Evolutionary conservation across 2,797 vertebrate genomes (phyloP).

Genomic region (Oreonectes daqikongensis): DNA sequence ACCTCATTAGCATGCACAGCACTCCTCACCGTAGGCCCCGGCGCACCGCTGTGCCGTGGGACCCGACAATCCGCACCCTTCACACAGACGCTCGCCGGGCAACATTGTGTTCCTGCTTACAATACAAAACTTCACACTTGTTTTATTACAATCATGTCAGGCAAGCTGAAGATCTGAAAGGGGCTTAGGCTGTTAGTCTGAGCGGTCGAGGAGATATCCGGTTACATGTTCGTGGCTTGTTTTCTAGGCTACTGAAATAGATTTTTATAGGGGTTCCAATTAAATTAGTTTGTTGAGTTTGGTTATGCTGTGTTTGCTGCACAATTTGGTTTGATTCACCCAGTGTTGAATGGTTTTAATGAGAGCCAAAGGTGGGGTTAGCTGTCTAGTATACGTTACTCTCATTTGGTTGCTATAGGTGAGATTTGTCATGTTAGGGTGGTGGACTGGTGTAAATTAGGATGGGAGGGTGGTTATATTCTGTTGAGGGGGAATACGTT

Average conservation of each 20-base stretch:
- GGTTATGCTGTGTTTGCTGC: not conserved
- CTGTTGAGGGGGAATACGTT: constrained; percentile 8
- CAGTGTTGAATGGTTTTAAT: not conserved
- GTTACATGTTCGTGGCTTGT: constrained; percentile 59
- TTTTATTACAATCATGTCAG: constrained; percentile 78
- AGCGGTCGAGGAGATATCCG: constrained; percentile 67
- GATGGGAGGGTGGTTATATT: constrained; percentile 14
- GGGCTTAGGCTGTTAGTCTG: constrained; percentile 68
- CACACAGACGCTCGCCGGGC: constrained; percentile 79
- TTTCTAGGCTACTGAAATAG: not conserved
- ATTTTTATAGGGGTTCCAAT: not conserved
- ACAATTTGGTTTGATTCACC: not conserved
- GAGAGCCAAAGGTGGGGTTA: not conserved
- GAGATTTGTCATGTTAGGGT: constrained; percentile 1
- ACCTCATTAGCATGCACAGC: constrained; percentile 84
- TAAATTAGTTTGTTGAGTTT: not conserved
- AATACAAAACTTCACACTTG: constrained; percentile 77
- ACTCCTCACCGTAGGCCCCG: constrained; percentile 77
- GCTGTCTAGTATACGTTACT: constrained; percentile 27
- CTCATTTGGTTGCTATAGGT: constrained; percentile 11
- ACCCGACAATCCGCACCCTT: constrained; percentile 77
- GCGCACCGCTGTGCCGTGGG: constrained; percentile 79
- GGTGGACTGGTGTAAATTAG: constrained; percentile 37
- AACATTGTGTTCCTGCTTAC: constrained; percentile 78
- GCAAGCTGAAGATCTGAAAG: constrained; percentile 64